Evolutionary conservation across 1,140 invertebrate genomes (phyloP).

Genomic region (Halictus rubicundus): DNA sequence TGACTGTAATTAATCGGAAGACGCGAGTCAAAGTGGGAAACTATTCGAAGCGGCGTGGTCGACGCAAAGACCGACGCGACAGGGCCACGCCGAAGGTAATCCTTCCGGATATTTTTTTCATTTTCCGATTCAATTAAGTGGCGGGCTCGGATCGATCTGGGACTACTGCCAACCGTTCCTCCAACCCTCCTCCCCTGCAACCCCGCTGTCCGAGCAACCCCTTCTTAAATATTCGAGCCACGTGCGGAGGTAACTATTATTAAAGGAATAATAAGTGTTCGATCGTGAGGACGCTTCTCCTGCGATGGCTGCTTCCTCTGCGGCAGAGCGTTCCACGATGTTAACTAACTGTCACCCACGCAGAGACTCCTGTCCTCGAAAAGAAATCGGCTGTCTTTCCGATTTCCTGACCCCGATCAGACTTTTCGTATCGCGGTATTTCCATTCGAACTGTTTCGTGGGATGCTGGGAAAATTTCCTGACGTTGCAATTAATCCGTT

Average conservation of each 20-base stretch:
- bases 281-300: not conserved
- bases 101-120: constrained; percentile 4
- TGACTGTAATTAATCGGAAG: too few relatives aligned
- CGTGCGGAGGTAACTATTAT: constrained; percentile 30
- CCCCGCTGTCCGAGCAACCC: not conserved
- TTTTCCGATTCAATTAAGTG: constrained; percentile 28
- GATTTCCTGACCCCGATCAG: not conserved
- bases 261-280: constrained; percentile 18
- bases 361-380: not conserved
- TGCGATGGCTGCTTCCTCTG: not conserved
- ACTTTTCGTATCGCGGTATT: not conserved
- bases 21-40: not conserved
- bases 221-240: constrained; percentile 29
- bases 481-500: too few relatives aligned
- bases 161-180: constrained; percentile 26
- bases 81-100: not conserved
- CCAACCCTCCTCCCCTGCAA: not conserved
- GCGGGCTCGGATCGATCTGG: constrained; percentile 16
- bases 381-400: not conserved
- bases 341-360: not conserved
- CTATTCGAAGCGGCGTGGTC: not conserved
- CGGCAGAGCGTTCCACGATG: not conserved
- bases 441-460: not conserved
- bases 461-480: too few relatives aligned
- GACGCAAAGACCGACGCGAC: not conserved